Evolutionary conservation across 2,113 vertebrate genomes (phyloP), one percentile per base, ranked within the genome.

Genomic region (Leptodactylus fuscus): DNA sequence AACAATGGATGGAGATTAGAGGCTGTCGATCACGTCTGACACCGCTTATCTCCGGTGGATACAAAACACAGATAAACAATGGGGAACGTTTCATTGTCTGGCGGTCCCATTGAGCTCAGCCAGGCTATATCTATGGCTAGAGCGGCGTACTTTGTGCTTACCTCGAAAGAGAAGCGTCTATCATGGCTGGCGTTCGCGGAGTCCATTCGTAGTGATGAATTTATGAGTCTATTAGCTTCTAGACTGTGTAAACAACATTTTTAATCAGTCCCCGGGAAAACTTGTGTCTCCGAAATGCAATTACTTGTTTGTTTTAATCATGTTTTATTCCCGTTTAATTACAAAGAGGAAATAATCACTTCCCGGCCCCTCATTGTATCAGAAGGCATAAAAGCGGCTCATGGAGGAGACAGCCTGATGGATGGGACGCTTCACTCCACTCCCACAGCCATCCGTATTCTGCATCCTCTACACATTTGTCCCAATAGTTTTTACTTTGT

Each of bases 271-370:
- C 53, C 70, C 16, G 36, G 51, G 24, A 62, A 83, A 44, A 75
- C 24, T 32, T 12, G 48, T 65, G 34, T 55, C 74, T 85, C 48
- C 60, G 55, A 41, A 85, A 85, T 79, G 74, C 83, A 85, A 85
- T 85, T 85, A 85, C 83, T 85, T 79, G 46, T 85, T 85, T 71
- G 83, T 85, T 80, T 85, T 85, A 85, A 85, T 85, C 83, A 79
- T 79, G 83, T 79, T 79, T 79, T 71, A 85, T 79, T 79, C 48
- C 46, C 22, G n/a, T 79, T 48, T 85, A 85, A 85, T 85, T 85
- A 85, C 75, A 67, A n/a, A 78, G 32, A 53, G 75, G 75, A 79
- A 85, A 80, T 80, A 79, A 85, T 85, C 75, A 70, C 83, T 80
- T 70, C 41, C 44, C 15, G 18, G 62, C 29, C 34, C 75, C 49